A percentile compares a stretch with the other conserved stretches of the same genome.
Evolutionary conservation across 2,113 vertebrate genomes (phyloP).

Genomic region (Chrysochloris asiatica): DNA sequence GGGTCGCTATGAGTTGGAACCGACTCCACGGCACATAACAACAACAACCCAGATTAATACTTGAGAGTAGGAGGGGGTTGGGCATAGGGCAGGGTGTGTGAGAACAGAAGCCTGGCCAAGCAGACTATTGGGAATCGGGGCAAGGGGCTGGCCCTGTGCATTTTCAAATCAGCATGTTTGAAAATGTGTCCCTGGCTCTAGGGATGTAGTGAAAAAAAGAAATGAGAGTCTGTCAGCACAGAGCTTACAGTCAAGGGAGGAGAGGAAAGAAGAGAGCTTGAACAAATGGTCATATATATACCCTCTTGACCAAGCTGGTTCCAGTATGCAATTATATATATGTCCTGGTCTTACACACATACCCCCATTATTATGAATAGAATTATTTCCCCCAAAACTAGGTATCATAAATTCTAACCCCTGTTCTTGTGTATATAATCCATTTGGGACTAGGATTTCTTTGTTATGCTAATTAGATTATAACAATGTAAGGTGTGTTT

Average conservation of each 20-base stretch:
- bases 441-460: neutral
- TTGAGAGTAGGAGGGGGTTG: neutral
- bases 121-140: neutral
- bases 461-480: neutral
- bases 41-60: too few species aligned
- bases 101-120: neutral
- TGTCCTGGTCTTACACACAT: neutral
- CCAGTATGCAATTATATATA: neutral
- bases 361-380: too few species aligned
- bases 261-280: neutral
- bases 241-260: neutral
- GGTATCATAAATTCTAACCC: neutral
- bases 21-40: too few species aligned
- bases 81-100: neutral
- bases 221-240: neutral
- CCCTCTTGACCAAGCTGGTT: neutral
- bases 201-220: neutral
- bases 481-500: neutral
- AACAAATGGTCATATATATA: neutral
- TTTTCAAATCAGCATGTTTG: slow-evolving; percentile 7
- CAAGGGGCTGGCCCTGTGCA: neutral
- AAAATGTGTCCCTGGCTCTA: neutral
- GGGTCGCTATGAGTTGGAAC: too few species aligned
- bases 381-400: neutral
- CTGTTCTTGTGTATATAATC: neutral